These are phyloP conservation scores for Hylomyscus alleni DNA, from an alignment of 2,797 vertebrate genomes.

Conservation along the genomic window DNA sequence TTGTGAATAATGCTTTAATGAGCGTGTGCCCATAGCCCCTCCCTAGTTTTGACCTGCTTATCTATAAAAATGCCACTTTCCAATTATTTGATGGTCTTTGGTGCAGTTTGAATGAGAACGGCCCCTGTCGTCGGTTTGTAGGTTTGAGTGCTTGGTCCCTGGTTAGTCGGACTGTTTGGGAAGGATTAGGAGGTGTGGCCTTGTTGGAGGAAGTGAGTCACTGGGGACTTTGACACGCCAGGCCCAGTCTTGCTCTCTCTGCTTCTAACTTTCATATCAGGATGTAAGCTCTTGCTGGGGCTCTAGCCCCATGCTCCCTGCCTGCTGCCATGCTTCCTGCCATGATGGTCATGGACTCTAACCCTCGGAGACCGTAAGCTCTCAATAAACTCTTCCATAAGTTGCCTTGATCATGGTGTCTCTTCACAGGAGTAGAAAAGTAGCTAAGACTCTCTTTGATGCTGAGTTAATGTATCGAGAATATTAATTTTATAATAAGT, in stretches of 20 bases:
- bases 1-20: neutral
- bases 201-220: neutral
- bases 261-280: neutral
- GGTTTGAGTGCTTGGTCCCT: neutral
- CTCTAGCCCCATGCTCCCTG: no score
- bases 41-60: neutral
- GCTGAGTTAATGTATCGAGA: slow-evolving; percentile 32
- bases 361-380: neutral
- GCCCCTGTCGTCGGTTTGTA: no score
- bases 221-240: neutral
- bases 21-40: neutral
- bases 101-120: neutral
- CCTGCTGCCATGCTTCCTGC: neutral
- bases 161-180: neutral
- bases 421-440: neutral
- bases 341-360: neutral
- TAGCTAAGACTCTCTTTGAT: neutral
- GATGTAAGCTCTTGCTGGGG: neutral
- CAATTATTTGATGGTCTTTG: neutral
- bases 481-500: neutral
- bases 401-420: neutral
- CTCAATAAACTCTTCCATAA: neutral
- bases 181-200: neutral
- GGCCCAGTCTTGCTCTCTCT: neutral
- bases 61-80: neutral